Evolutionary conservation across 2,888 invertebrate species (phyloP).

Genomic region (Dryococelus australis): DNA sequence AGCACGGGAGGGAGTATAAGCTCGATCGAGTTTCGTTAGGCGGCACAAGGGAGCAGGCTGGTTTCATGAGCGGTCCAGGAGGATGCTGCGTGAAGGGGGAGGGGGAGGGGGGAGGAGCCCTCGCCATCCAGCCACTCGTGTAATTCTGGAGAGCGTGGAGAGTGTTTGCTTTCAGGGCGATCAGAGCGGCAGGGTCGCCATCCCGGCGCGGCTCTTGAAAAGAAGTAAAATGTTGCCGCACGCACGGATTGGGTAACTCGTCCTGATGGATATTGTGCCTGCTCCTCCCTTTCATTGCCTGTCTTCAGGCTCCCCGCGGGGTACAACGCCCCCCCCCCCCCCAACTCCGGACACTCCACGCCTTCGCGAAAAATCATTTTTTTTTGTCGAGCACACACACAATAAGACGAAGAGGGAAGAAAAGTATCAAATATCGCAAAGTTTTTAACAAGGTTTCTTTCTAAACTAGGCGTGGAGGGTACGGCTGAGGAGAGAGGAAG

Average conservation of each 20-base stretch:
- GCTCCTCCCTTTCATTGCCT: not conserved
- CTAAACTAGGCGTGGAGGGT: not conserved
- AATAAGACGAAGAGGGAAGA: not conserved
- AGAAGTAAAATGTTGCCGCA: not conserved
- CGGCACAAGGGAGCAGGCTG: not conserved
- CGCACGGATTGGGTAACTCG: not conserved
- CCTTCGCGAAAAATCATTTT: not conserved
- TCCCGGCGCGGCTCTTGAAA: not conserved
- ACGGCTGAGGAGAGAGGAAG: not conserved
- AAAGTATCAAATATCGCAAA: slow-evolving; percentile 2
- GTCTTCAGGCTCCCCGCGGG: not conserved
- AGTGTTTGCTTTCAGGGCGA: not conserved
- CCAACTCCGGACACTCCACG: not conserved
- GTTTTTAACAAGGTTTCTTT: slow-evolving; percentile 7
- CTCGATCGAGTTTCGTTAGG: slow-evolving; percentile 3
- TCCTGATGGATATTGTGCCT: not conserved
- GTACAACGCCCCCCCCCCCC: not conserved
- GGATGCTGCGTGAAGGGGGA: not conserved
- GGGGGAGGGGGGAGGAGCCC: not conserved
- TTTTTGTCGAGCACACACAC: not conserved
- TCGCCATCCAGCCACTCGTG: not conserved
- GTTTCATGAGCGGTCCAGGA: too few species aligned
- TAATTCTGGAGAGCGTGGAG: not conserved
- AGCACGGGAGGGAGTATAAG: not conserved
- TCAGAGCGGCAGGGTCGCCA: not conserved